A percentile compares a stretch with the other conserved stretches of the same genome.
phyloP scores from a whole-genome alignment of 2,888 invertebrate species.

The Crossocerus cetratus region DNA sequence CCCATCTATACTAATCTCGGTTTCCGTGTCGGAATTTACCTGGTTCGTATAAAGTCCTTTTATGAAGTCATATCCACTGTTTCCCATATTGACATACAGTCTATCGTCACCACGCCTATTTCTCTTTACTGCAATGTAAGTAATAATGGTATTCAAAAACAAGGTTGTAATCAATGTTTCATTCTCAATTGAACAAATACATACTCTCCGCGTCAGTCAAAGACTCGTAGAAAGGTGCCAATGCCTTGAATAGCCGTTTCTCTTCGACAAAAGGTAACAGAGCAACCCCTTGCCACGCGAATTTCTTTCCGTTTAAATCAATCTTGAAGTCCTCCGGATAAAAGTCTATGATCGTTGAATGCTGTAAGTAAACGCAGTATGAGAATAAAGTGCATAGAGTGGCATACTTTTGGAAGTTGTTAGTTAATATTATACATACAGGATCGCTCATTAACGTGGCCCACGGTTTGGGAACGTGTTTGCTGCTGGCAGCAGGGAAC shows the following conservation, averaged over 20 bases:
- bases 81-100: slow-evolving; percentile 89
- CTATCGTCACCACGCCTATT: slow-evolving; percentile 93
- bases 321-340: slow-evolving; percentile 99
- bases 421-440: slow-evolving; percentile 75
- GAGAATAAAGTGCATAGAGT: not conserved
- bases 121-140: slow-evolving; percentile 80
- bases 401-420: not conserved
- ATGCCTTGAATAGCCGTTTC: slow-evolving; percentile 88
- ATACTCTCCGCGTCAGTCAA: slow-evolving; percentile 91
- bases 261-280: slow-evolving; percentile 99
- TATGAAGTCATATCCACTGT: slow-evolving; percentile 85
- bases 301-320: slow-evolving; percentile 99
- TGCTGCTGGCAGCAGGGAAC: slow-evolving; percentile 97
- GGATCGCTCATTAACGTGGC: slow-evolving; percentile 94
- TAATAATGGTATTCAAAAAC: not conserved
- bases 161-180: not conserved
- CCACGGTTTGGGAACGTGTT: slow-evolving; percentile 96
- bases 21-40: slow-evolving; percentile 77
- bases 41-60: slow-evolving; percentile 83
- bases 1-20: slow-evolving; percentile 86
- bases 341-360: slow-evolving; percentile 97
- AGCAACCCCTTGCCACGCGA: slow-evolving; percentile 99
- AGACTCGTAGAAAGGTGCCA: slow-evolving; percentile 87
- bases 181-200: slow-evolving; percentile 53
- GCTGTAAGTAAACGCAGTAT: slow-evolving; percentile 69